Conservation (phyloP, 2,888 invertebrate genomes). For the Leuctra nigra region DNA sequence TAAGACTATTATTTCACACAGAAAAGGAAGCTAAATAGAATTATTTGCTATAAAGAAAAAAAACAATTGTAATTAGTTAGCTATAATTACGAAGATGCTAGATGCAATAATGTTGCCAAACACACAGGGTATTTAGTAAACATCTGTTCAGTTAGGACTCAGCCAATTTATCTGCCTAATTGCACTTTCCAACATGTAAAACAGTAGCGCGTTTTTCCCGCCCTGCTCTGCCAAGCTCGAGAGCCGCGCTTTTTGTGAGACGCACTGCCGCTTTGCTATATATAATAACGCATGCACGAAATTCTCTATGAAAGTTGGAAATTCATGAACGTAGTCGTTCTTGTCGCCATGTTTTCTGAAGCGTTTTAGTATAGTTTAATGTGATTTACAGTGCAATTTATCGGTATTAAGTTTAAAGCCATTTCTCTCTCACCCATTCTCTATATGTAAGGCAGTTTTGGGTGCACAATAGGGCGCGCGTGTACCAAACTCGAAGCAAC, state of each 20-base stretch:
- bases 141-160: neutral
- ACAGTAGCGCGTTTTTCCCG: neutral
- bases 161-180: neutral
- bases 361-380: neutral
- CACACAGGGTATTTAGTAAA: too few species aligned
- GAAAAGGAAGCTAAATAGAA: too few species aligned
- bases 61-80: too few species aligned
- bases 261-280: neutral
- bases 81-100: too few species aligned
- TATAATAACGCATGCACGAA: neutral
- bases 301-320: neutral
- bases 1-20: too few species aligned
- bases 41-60: too few species aligned
- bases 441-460: neutral
- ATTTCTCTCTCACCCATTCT: neutral
- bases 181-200: neutral
- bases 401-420: neutral
- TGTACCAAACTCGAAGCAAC: too few species aligned
- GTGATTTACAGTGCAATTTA: neutral
- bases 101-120: neutral
- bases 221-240: neutral
- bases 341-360: neutral
- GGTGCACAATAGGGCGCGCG: too few species aligned
- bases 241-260: neutral
- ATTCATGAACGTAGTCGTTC: neutral